Base-by-base conservation (phyloP, 2,797 vertebrate genomes). In the Melanogrammus aeglefinus region DNA sequence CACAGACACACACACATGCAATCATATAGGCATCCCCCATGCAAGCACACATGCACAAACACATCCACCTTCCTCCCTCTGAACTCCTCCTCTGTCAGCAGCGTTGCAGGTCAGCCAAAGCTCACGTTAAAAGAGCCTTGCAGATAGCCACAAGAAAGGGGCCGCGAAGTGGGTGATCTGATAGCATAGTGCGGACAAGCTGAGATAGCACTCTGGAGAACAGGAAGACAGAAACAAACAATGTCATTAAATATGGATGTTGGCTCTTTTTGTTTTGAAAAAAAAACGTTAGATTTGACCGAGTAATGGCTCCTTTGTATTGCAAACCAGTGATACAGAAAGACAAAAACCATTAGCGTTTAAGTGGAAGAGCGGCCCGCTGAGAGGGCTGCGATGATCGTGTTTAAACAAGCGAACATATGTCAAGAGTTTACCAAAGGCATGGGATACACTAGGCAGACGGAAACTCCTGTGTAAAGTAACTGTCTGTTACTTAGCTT, bases 241-340 rank as follows among this genome's bases (percentile, higher is more conserved):
- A 86, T 88, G 82, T 88, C 91, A 95, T 94, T 90, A 94, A 94
- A 94, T 90, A 94, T 95, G 81, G 82, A 95, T 94, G 92, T 88
- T 84, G 89, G 85, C 88, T 84, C 92, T 90, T 86, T 85, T 88
- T 87, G 81, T 86, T 51, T 51, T 63, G 21, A 2, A 90, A 94
- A 93, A 2, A 90, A 94, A 93, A 89, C 77, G 84, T 73, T 39
- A 89, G 85, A 87, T 93, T 93, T 93, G 92, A 91, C 91, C 92
- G 92, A 90, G 90, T 91, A 93, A 94, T 90, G 91, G 89, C 89
- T 89, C 89, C 84, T 92, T 92, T 88, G 86, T 85, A 80, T 84
- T 78, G 87, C 88, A 81, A 88, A 85, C 83, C 87, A 71, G 36
- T 74, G 84, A 91, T 87, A 91, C 84, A 90, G 75, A 83, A 83